These are phyloP conservation scores for Scaptomyza reducta DNA, from an alignment of 2,888 invertebrate genomes.

Conservation along the genomic window DNA sequence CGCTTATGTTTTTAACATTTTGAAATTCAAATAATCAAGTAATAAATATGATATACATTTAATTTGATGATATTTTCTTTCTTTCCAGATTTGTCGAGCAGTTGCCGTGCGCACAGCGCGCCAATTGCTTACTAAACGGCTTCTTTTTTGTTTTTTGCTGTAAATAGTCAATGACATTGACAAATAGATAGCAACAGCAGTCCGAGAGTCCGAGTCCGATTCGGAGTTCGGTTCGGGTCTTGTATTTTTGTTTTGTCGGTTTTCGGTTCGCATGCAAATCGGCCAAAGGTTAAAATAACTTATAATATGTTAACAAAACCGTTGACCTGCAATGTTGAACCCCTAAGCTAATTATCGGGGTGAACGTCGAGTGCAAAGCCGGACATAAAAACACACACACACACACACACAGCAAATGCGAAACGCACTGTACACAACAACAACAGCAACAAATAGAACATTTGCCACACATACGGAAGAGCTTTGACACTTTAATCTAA, in stretches of 20 bases:
- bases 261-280: conserved; percentile 62
- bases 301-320: conserved; percentile 79
- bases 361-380: conserved; percentile 55
- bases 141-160: conserved; percentile 5
- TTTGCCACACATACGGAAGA: conserved; percentile 25
- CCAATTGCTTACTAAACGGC: conserved; percentile 47
- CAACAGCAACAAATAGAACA: conserved; percentile 15
- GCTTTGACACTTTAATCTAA: conserved; percentile 3
- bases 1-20: no score
- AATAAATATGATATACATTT: no score
- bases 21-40: no score
- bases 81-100: neutral
- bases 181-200: conserved; percentile 1
- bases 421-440: conserved; percentile 12
- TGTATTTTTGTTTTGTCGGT: conserved; percentile 5
- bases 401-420: conserved; percentile 14
- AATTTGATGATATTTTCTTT: no score
- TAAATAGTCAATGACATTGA: conserved; percentile 3
- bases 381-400: conserved; percentile 18
- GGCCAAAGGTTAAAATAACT: conserved; percentile 79
- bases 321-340: conserved; percentile 81
- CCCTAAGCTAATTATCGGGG: conserved; percentile 79
- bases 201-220: conserved; percentile 11
- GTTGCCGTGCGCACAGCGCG: conserved; percentile 30
- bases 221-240: conserved; percentile 16